Evolutionary conservation across 2,888 invertebrate genomes (phyloP), one percentile per base, ranked within the genome.

Genomic region (Biston stratarius): DNA sequence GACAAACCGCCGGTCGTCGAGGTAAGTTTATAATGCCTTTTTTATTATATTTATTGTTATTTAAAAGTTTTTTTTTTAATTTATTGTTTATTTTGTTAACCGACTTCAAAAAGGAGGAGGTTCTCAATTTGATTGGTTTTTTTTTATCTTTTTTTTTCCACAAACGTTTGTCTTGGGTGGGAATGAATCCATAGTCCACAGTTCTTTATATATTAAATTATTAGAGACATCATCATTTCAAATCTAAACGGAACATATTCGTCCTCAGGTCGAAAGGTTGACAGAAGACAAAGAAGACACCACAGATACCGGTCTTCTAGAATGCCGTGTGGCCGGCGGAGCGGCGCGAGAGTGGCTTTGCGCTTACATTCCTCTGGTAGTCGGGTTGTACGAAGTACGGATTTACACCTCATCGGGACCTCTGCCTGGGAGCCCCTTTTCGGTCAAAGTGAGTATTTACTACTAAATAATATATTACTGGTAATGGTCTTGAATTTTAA

Each of bases 301-400:
- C 53, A 74, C 83, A 42, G 91, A 94, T 55, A 85, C 91, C 0
- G 88, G 93, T 15, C 78, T 94, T 0, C 75, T 96, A 81, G 97
- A 95, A 83, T 96, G 94, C 85, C 94, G 94, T 68, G 95, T 92
- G 86, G 95, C 81, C 49, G 90, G 94, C 0, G 92, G 95, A 11
- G 95, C 95, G 89, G 96, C 95, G 85, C 97, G 97, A 0, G 97
- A 97, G 74, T 99, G 97, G 95, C 96, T 97, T 70, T 97, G 99
- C 56, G 97, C 97, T 0, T 99, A 99, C 88, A 96, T 97, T 0
- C 99, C 99, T 0, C 95, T 97, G 0, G 97, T 98, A 79, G 97
- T 98, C n/a, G 99, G 99, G 0, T 95, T 97, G 48, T 99, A 98
- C 84, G 98, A 98, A 86, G 96, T 99, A 42, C 94, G 97, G 70